Evolutionary conservation across 2,113 vertebrate species (phyloP).

Genomic region (Chaenocephalus aceratus): DNA sequence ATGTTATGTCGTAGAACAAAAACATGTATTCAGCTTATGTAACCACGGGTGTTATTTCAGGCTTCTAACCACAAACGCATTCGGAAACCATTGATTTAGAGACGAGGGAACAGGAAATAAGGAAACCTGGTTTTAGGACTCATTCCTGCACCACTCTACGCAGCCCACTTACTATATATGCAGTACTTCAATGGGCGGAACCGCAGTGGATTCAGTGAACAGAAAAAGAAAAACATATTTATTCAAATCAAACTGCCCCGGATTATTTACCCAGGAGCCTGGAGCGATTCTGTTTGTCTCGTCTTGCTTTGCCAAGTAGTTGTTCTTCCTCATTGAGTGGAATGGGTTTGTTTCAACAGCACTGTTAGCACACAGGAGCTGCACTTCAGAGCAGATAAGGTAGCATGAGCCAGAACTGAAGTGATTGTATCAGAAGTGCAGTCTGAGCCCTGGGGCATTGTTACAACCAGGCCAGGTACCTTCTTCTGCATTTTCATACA

Average conservation of each 20-base stretch:
- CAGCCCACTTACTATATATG: not conserved
- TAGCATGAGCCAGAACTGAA: constrained; percentile 29
- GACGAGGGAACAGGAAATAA: too few relatives aligned
- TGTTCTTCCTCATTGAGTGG: constrained; percentile 10
- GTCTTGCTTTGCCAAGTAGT: not conserved
- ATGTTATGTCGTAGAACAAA: too few relatives aligned
- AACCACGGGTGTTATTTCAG: too few relatives aligned
- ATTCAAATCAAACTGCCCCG: constrained; percentile 8
- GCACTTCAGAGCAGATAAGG: constrained; percentile 44
- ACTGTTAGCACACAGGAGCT: constrained; percentile 12
- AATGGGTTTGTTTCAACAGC: constrained; percentile 34
- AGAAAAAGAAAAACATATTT: not conserved
- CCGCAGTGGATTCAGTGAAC: not conserved
- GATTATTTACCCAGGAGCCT: constrained; percentile 4
- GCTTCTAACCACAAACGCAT: too few relatives aligned
- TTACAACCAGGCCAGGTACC: constrained; percentile 35
- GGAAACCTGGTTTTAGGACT: too few relatives aligned
- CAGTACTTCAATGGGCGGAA: not conserved
- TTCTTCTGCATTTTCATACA: not conserved
- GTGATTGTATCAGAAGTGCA: constrained; percentile 45
- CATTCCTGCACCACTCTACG: too few relatives aligned
- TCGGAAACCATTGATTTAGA: too few relatives aligned
- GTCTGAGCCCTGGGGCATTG: constrained; percentile 18
- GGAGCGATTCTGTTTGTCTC: constrained; percentile 12
- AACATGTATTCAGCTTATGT: too few relatives aligned